Evolutionary conservation across 2,113 vertebrate species (phyloP).

Genomic region (Thalassarche chlororhynchos): DNA sequence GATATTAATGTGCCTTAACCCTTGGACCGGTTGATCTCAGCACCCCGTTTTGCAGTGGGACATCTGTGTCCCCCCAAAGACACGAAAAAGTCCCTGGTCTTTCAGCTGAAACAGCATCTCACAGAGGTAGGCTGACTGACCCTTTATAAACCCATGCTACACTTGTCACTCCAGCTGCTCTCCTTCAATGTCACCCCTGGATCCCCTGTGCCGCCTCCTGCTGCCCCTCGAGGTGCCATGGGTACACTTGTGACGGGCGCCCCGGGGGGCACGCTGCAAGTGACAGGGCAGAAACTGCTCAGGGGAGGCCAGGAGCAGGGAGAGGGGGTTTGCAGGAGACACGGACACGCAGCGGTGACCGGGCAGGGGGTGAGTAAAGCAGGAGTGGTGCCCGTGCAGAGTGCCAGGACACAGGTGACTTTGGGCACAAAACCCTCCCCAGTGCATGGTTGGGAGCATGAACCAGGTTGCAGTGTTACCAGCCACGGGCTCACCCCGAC

Average conservation of each 20-base stretch:
- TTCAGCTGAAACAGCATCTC: not conserved
- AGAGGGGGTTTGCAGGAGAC: not conserved
- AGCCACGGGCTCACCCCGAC: not conserved
- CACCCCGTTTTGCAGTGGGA: not conserved
- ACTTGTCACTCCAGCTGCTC: not conserved
- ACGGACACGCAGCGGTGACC: fast-evolving
- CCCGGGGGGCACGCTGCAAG: fast-evolving
- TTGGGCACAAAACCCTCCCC: not conserved
- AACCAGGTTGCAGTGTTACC: not conserved
- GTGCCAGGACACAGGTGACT: not conserved
- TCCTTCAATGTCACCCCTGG: not conserved
- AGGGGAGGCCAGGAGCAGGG: not conserved
- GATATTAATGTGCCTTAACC: not conserved
- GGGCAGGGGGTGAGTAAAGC: not conserved
- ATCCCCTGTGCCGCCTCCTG: fast-evolving
- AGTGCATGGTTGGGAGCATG: not conserved
- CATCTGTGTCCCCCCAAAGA: not conserved
- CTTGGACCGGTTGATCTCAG: not conserved
- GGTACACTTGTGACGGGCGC: not conserved
- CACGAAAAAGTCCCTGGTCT: fast-evolving
- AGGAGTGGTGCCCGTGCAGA: not conserved
- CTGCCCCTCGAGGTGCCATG: fast-evolving
- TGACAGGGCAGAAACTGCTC: not conserved
- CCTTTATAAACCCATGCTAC: not conserved
- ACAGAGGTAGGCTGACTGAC: not conserved